Evolutionary conservation across 2,888 invertebrate genomes (phyloP).

Genomic region (Rhogogaster chlorosoma): DNA sequence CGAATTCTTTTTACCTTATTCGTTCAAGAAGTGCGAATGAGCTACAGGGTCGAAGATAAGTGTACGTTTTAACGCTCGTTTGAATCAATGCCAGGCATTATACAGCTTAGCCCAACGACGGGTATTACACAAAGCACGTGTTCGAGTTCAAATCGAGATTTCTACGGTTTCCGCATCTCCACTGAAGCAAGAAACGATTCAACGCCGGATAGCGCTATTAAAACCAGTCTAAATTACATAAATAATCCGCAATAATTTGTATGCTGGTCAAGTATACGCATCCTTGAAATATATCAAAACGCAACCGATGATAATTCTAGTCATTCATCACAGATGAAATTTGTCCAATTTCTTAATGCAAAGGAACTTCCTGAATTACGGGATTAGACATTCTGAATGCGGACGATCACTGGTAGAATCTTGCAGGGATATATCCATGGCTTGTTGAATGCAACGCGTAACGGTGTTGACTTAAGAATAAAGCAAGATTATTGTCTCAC

Average conservation of each 20-base stretch:
- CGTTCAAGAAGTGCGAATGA: conserved; percentile 34
- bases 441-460: conserved; percentile 38
- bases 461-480: conserved; percentile 49
- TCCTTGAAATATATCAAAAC: conserved; percentile 1
- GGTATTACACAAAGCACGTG: conserved; percentile 30
- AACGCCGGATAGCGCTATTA: background rate
- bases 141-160: conserved; percentile 17
- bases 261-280: background rate
- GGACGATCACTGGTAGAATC: background rate
- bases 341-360: background rate
- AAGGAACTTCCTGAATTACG: background rate
- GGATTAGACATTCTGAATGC: background rate
- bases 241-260: background rate
- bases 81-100: conserved; percentile 44
- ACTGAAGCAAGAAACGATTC: conserved; percentile 8
- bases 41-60: conserved; percentile 35
- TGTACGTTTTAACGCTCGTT: conserved; percentile 38
- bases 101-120: conserved; percentile 27
- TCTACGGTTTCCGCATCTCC: conserved; percentile 16
- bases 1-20: background rate
- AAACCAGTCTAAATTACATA: background rate
- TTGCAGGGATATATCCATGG: background rate
- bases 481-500: conserved; percentile 50
- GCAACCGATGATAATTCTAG: background rate
- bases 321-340: background rate